Percentiles rank a stretch among this genome's conserved stretches.
Conservation (phyloP, 2,113 vertebrate species). For the Nannobrachium achirus region DNA sequence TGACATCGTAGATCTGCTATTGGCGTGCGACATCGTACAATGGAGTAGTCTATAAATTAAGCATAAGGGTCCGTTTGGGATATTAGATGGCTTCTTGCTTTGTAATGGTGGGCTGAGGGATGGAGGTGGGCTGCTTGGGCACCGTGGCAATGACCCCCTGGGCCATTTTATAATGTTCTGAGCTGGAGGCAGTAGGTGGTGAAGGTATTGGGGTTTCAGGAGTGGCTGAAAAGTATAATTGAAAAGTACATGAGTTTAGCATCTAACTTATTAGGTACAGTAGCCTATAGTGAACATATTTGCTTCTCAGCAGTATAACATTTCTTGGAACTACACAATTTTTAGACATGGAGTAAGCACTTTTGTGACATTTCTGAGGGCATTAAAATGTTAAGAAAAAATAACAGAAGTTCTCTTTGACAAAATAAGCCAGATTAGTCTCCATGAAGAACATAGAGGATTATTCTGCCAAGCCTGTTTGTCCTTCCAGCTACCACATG, state of each 20-base stretch:
- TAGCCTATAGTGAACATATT: slow-evolving; percentile 27
- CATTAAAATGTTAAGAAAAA: slow-evolving; percentile 72
- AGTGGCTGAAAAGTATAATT: slow-evolving; percentile 85
- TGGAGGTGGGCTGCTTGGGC: slow-evolving; percentile 90
- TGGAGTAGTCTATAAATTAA: not conserved
- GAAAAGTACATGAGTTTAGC: slow-evolving; percentile 20
- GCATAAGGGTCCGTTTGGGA: slow-evolving; percentile 7
- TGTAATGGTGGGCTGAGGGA: slow-evolving; percentile 91
- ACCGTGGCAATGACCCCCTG: slow-evolving; percentile 90
- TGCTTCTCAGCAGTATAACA: slow-evolving; percentile 19
- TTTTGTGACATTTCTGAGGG: slow-evolving; percentile 75
- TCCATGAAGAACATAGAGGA: slow-evolving; percentile 67
- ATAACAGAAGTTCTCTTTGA: slow-evolving; percentile 77
- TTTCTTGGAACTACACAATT: slow-evolving; percentile 33
- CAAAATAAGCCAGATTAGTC: slow-evolving; percentile 80
- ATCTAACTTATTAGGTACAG: slow-evolving; percentile 19
- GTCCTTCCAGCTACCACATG: slow-evolving; percentile 58
- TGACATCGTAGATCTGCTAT: too few relatives aligned
- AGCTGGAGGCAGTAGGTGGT: slow-evolving; percentile 89
- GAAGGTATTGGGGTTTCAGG: slow-evolving; percentile 98
- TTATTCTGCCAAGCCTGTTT: slow-evolving; percentile 70
- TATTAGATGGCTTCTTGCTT: slow-evolving; percentile 96
- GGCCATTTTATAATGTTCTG: slow-evolving; percentile 95
- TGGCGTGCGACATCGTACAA: too few relatives aligned
- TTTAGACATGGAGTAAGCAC: slow-evolving; percentile 63